A percentile compares a stretch with the other conserved stretches of the same genome.
These are phyloP conservation scores for Caracal caracal DNA, from an alignment of 2,113 vertebrate genomes.

Conservation along the genomic window DNA sequence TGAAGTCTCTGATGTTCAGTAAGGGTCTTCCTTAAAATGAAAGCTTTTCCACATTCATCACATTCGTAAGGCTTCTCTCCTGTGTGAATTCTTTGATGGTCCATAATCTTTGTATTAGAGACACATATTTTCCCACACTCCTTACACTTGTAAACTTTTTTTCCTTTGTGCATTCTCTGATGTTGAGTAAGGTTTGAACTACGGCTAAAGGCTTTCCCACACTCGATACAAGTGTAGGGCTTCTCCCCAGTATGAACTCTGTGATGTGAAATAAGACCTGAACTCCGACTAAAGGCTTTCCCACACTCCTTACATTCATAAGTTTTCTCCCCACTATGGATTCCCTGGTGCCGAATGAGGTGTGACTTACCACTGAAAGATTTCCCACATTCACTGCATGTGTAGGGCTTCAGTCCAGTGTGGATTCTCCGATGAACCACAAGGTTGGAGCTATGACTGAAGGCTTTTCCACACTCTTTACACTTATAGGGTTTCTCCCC, in stretches of 20 bases:
- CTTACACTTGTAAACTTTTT: slow-evolving; percentile 78
- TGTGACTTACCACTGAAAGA: slow-evolving; percentile 78
- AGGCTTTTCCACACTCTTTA: slow-evolving; percentile 77
- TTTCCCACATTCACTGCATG: slow-evolving; percentile 67
- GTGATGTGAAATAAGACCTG: slow-evolving; percentile 78
- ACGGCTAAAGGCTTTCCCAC: slow-evolving; percentile 81
- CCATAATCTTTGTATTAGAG: slow-evolving; percentile 76
- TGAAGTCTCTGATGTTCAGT: slow-evolving; percentile 79
- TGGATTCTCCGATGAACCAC: slow-evolving; percentile 76
- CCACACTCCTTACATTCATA: slow-evolving; percentile 79
- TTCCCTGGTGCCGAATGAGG: slow-evolving; percentile 76
- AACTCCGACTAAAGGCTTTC: slow-evolving; percentile 81
- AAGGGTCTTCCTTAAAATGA: slow-evolving; percentile 75
- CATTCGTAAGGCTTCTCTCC: slow-evolving; percentile 79
- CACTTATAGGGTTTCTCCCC: slow-evolving; percentile 78
- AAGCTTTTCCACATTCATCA: slow-evolving; percentile 79
- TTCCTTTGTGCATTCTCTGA: slow-evolving; percentile 79
- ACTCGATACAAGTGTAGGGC: slow-evolving; percentile 79
- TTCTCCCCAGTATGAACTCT: slow-evolving; percentile 83
- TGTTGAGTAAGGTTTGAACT: slow-evolving; percentile 82
- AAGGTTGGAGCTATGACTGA: slow-evolving; percentile 77
- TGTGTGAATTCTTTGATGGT: slow-evolving; percentile 80
- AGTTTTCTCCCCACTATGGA: slow-evolving; percentile 76
- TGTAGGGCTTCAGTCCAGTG: slow-evolving; percentile 79
- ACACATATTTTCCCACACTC: slow-evolving; percentile 78